These are phyloP conservation scores for Folsomia manolachei DNA, from an alignment of 2,888 invertebrate genomes.

Conservation along the genomic window DNA sequence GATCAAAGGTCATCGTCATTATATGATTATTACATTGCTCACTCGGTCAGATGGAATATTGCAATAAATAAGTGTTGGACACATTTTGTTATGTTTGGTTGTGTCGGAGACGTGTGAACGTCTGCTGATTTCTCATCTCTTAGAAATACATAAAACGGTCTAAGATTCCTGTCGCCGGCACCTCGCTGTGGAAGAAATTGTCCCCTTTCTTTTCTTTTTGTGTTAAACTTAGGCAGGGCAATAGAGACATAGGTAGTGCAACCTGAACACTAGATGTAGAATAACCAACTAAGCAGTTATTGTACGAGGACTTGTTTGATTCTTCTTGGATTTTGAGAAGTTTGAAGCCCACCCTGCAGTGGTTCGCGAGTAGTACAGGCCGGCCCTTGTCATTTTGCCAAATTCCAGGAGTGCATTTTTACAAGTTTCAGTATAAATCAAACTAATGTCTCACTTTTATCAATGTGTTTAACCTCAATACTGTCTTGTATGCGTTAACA, in stretches of 20 bases:
- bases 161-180: conserved; percentile 45
- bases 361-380: conserved; percentile 13
- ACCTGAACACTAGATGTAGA: no score
- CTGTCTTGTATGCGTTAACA: no score
- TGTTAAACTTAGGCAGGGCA: not conserved
- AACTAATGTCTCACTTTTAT: no score
- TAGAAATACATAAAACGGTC: conserved; percentile 26
- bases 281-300: no score
- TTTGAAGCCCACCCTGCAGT: conserved; percentile 25
- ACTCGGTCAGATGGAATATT: not conserved
- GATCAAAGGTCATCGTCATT: no score
- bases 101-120: conserved; percentile 27
- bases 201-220: conserved; percentile 18
- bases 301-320: not conserved
- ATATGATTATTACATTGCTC: not conserved
- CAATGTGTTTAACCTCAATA: no score
- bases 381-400: conserved; percentile 26
- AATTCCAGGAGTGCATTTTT: conserved; percentile 21
- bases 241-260: no score
- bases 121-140: conserved; percentile 22
- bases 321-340: not conserved
- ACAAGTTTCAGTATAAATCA: no score
- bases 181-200: conserved; percentile 34
- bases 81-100: conserved; percentile 12
- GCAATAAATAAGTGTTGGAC: not conserved